Evolutionary conservation across 2,888 invertebrate species (phyloP).

Genomic region (Pantelozetes paolii): DNA sequence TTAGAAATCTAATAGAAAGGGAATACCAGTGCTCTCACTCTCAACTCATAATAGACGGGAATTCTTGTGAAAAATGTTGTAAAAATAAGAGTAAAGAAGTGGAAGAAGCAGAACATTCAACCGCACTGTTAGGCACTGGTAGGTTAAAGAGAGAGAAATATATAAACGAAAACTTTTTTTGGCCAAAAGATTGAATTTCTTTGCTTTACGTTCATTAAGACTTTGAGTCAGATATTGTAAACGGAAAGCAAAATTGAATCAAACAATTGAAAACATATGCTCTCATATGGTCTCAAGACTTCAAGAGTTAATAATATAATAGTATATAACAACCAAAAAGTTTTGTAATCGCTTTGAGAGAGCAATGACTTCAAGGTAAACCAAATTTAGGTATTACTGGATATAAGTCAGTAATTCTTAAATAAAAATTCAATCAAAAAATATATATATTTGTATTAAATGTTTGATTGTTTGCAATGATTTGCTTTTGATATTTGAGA

Average conservation of each 20-base stretch:
- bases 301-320: neutral
- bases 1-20: neutral
- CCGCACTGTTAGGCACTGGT: neutral
- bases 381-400: neutral
- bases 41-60: neutral
- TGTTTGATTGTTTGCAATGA: neutral
- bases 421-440: neutral
- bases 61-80: conserved; percentile 10
- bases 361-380: conserved; percentile 21
- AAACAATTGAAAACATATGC: conserved; percentile 36
- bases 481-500: neutral
- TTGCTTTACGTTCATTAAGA: conserved; percentile 14
- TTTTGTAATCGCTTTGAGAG: neutral
- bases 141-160: neutral
- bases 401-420: conserved; percentile 22
- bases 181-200: conserved; percentile 30
- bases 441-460: neutral
- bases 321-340: neutral
- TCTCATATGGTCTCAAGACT: conserved; percentile 2
- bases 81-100: conserved; percentile 16
- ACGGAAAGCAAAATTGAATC: conserved; percentile 8
- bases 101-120: conserved; percentile 24
- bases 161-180: neutral
- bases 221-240: neutral
- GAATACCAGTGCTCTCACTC: conserved; percentile 10